phyloP scores from a whole-genome alignment of 2,888 invertebrate species.

The Xestoiulus laeticollis region DNA sequence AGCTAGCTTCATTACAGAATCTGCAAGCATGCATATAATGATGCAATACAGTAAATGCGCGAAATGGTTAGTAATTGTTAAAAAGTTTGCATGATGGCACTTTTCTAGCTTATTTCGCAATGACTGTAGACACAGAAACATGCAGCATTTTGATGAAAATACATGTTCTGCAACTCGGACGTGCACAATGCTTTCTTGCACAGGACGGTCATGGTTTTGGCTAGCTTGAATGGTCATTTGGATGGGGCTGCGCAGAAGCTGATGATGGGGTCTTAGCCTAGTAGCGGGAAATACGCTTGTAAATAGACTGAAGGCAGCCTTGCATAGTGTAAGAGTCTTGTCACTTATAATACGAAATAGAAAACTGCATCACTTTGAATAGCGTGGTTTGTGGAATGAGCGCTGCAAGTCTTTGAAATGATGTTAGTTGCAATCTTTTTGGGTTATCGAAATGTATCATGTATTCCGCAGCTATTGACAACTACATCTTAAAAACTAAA shows the following conservation, averaged over 20 bases:
- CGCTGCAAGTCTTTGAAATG: no score
- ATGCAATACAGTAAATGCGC: constrained; percentile 25
- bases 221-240: constrained; percentile 36
- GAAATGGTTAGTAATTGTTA: background rate
- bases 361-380: no score
- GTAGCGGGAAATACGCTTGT: background rate
- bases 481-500: no score
- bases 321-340: background rate
- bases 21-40: constrained; percentile 10
- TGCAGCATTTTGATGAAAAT: background rate
- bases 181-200: background rate
- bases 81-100: background rate
- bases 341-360: background rate
- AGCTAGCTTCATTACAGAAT: constrained; percentile 34
- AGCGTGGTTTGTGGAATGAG: no score
- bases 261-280: background rate
- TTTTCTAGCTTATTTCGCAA: constrained; percentile 5
- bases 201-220: background rate
- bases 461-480: no score
- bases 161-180: constrained; percentile 11
- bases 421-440: no score
- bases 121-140: background rate
- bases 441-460: no score
- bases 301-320: background rate
- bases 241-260: constrained; percentile 35